Base-by-base conservation (phyloP, 1,140 invertebrate genomes). In the Oryzaephilus surinamensis region DNA sequence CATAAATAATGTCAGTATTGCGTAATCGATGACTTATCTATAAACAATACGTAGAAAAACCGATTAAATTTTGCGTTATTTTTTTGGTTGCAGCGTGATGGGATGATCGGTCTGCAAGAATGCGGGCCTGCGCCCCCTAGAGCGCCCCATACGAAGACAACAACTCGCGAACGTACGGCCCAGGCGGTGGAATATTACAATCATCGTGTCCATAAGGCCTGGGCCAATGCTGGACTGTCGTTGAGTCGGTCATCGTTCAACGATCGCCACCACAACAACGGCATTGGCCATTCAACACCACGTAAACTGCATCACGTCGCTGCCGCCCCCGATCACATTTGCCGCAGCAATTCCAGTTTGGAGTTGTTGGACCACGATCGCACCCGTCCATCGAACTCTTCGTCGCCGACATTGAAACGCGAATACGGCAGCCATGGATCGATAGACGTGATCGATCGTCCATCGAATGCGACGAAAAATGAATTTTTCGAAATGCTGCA, bases 401-500 rank as follows among this genome's bases (percentile, higher is more conserved):
- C 32, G 50, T 62, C 31, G 12, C 65, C 66, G 24, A 61, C 64
- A 20, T 50, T 73, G 19, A 64, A 69, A 36, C 59, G 73, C 6
- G 73, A 74, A 51, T 75, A 74, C 65, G 73, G 73, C 18, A 72
- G 69, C 50, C 72, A 74, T 58, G 72, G 72, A 12, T 70, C 68
- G 32, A 72, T 72, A 46, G 67, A 72, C 56, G 65, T 72, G 46
- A 71, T 72, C 10, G 68, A 69, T 16, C 47, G 52, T 14, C 50
- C 51, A 6, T 6, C 23, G 14, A 38, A 41, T 40, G 34, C 54
- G 1, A 57, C 62, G 11, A 62, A 59, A n/a, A 67, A 70, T 19
- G 79, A 82, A 33, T 76, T 85, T 55, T 82, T 84, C 61, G 80
- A 78, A 5, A 84, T 91, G 79, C 71, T 90, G 6, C 80, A 84